Base-by-base conservation (phyloP, 2,797 vertebrate genomes). In the Lindbergichthys nudifrons region DNA sequence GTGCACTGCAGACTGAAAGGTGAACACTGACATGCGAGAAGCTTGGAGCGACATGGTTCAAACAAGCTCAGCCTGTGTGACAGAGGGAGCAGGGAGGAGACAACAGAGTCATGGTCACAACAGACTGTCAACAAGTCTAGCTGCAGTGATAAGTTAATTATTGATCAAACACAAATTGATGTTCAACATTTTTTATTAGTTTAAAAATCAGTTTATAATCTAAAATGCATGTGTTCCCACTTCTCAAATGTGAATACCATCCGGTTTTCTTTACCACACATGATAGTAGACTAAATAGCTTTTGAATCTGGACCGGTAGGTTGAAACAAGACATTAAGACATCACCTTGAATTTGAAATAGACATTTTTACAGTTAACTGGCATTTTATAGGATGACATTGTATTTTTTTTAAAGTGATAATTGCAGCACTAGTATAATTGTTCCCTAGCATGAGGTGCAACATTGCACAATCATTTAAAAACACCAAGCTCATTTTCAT, bases 1-100 rank as follows among this genome's bases (percentile, higher is more conserved):
- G 91, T 99, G 98, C 73, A 97, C 95, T 0, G 97, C 96, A 4
- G 97, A 99, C 84, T 99, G 96, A 45, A 98, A 99, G 43, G 96
- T 96, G 93, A 98, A 99, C 79, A 93, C 93, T 5, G 96, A 94
- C 7, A 86, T 94, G 42, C 94, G 96, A 75, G 92, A 95, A 89
- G 95, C 94, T 87, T 93, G 96, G 86, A 93, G 92, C 84, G 96
- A 94, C 98, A 99, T 98, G 88, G 74, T 84, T 89, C 86, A 81
- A 53, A 72, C n/a, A 64, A 66, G 71, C 80, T 92, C 85, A 90
- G 54, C 87, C 90, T 92, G 83, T n/a, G 62, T 10, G 61, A 77
- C 30, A 81, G 15, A 79, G 48, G 81, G 81, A 87, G 87, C 78
- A 80, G 80, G 72, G 73, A 9, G 42, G 14, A 57, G 16, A 42